These are phyloP conservation scores for Lateolabrax maculatus DNA, from an alignment of 2,797 vertebrate genomes.

Conservation along the genomic window DNA sequence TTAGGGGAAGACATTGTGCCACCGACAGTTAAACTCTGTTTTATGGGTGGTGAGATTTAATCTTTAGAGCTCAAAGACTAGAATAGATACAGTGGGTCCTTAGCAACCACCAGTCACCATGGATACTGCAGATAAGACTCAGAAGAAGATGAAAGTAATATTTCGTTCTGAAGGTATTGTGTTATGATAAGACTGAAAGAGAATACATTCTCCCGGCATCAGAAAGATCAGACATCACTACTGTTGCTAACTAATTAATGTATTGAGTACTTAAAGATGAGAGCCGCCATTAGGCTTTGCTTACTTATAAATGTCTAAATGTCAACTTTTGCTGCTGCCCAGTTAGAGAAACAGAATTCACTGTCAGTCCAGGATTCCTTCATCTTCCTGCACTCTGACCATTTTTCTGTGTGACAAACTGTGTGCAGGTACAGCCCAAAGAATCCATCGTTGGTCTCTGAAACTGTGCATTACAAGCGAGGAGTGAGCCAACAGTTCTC, in stretches of 20 bases:
- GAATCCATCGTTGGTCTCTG: slow-evolving; percentile 91
- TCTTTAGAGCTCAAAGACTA: slow-evolving; percentile 54
- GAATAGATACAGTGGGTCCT: slow-evolving; percentile 62
- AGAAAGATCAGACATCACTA: background rate
- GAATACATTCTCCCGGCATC: slow-evolving; percentile 7
- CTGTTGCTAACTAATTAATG: background rate
- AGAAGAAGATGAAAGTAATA: slow-evolving; percentile 50
- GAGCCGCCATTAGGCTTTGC: background rate
- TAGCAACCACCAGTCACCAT: slow-evolving; percentile 81
- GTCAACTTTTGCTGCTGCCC: background rate
- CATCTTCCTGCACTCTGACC: background rate
- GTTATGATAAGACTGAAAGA: slow-evolving; percentile 22
- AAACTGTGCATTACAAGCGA: slow-evolving; percentile 96
- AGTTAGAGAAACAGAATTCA: too few species aligned
- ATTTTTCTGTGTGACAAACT: background rate
- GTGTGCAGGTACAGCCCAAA: slow-evolving; percentile 93
- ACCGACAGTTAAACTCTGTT: slow-evolving; percentile 22
- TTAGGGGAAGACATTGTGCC: slow-evolving; percentile 23
- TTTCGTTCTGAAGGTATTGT: slow-evolving; percentile 45
- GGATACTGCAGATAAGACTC: slow-evolving; percentile 69
- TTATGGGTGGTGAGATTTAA: slow-evolving; percentile 41
- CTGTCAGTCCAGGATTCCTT: background rate
- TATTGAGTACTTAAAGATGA: background rate
- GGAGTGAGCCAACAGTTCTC: slow-evolving; percentile 99
- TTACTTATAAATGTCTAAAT: background rate